Percentiles rank a stretch among this genome's conserved stretches.
These are phyloP conservation scores for Phaetusa simplex DNA, from an alignment of 2,113 vertebrate genomes.

Conservation along the genomic window DNA sequence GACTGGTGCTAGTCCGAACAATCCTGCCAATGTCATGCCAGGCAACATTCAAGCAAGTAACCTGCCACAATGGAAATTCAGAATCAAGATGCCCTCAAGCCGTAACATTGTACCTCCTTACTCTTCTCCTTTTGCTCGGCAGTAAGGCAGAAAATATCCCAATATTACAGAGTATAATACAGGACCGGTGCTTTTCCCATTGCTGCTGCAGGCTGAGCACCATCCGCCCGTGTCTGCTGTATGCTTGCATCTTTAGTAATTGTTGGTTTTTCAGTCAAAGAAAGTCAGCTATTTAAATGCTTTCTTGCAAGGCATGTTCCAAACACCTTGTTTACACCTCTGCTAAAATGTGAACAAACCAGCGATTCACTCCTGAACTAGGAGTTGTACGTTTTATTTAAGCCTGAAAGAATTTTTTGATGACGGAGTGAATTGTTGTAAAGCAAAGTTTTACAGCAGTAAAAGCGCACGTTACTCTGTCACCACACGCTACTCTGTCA, in stretches of 20 bases:
- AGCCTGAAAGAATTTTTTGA: background rate
- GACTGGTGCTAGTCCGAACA: background rate
- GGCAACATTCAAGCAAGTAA: background rate
- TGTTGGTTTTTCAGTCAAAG: background rate
- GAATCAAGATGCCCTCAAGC: background rate
- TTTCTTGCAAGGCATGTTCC: background rate
- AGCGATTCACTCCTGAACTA: background rate
- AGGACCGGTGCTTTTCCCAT: background rate
- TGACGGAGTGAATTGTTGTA: background rate
- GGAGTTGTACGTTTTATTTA: background rate
- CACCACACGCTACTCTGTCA: too few relatives aligned
- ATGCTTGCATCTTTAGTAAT: background rate
- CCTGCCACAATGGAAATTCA: background rate
- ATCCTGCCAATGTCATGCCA: background rate
- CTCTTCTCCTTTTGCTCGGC: background rate
- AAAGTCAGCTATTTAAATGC: background rate
- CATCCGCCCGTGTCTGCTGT: background rate
- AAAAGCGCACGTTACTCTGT: background rate
- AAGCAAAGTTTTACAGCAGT: background rate
- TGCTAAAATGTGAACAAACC: background rate
- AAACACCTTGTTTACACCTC: background rate
- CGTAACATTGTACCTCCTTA: rapidly evolving
- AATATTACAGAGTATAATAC: background rate
- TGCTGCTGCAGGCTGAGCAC: background rate
- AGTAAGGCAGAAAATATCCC: background rate